These are phyloP conservation scores for Leptoteleia sp. DNA, from an alignment of 1,140 invertebrate species.

Conservation along the genomic window DNA sequence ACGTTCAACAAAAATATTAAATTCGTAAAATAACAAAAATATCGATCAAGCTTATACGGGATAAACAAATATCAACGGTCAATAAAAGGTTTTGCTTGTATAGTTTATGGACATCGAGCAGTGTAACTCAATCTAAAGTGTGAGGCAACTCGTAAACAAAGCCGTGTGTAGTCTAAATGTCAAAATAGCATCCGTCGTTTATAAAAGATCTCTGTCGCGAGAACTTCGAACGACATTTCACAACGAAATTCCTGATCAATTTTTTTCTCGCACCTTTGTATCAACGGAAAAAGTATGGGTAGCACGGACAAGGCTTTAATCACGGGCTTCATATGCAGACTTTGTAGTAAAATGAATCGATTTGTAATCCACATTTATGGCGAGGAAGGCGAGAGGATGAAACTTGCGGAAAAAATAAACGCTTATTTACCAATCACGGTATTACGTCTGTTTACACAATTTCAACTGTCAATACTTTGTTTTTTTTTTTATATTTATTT, in stretches of 20 bases:
- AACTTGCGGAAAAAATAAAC: constrained; percentile 88
- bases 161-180: constrained; percentile 63
- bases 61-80: no score
- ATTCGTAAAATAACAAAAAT: no score
- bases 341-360: constrained; percentile 90
- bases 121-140: constrained; percentile 27
- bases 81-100: constrained; percentile 1
- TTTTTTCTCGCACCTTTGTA: not conserved
- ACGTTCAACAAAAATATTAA: no score
- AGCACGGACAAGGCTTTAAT: constrained; percentile 88
- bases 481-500: constrained; percentile 1
- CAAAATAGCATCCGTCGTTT: constrained; percentile 57
- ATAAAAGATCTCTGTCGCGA: constrained; percentile 13
- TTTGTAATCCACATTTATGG: constrained; percentile 90
- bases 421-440: constrained; percentile 88
- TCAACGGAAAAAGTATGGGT: constrained; percentile 82
- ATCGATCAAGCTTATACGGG: no score
- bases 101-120: constrained; percentile 34
- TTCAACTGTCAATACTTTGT: no score
- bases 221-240: constrained; percentile 2
- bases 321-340: constrained; percentile 89
- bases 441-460: constrained; percentile 62
- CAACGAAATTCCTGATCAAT: not conserved
- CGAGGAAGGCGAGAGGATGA: constrained; percentile 86
- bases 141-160: constrained; percentile 63